Evolutionary conservation across 2,888 invertebrate genomes (phyloP).

Genomic region (Belgica antarctica): DNA sequence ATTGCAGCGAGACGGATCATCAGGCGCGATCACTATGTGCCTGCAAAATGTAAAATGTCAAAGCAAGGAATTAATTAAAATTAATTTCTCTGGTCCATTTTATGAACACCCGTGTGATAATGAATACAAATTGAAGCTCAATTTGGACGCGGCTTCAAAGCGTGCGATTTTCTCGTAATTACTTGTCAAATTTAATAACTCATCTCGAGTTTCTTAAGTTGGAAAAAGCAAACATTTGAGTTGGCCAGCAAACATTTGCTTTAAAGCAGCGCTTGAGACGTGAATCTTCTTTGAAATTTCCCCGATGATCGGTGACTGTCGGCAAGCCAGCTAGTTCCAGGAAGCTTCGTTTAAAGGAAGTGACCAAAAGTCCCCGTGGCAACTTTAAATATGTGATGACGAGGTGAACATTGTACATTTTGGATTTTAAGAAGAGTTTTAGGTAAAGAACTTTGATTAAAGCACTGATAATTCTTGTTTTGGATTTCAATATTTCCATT

Average conservation of each 20-base stretch:
- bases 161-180: slow-evolving; percentile 35
- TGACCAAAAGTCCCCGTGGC: slow-evolving; percentile 28
- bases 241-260: neutral
- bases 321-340: neutral
- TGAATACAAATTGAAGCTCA: slow-evolving; percentile 35
- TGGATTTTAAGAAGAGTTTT: no score
- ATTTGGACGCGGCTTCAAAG: slow-evolving; percentile 13
- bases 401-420: no score
- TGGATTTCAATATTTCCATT: no score
- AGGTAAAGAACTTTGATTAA: no score
- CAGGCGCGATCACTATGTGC: no score
- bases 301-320: no score
- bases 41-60: neutral
- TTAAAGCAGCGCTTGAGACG: neutral
- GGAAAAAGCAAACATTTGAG: neutral
- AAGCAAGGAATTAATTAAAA: slow-evolving; percentile 9
- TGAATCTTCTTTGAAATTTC: no score
- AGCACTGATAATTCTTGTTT: no score
- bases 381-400: no score
- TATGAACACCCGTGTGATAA: slow-evolving; percentile 27
- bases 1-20: slow-evolving; percentile 1
- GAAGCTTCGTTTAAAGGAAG: neutral
- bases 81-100: neutral
- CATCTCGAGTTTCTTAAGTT: neutral
- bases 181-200: slow-evolving; percentile 41